Base-by-base conservation (phyloP, 2,888 invertebrate species). In the Agonopterix heracliana region DNA sequence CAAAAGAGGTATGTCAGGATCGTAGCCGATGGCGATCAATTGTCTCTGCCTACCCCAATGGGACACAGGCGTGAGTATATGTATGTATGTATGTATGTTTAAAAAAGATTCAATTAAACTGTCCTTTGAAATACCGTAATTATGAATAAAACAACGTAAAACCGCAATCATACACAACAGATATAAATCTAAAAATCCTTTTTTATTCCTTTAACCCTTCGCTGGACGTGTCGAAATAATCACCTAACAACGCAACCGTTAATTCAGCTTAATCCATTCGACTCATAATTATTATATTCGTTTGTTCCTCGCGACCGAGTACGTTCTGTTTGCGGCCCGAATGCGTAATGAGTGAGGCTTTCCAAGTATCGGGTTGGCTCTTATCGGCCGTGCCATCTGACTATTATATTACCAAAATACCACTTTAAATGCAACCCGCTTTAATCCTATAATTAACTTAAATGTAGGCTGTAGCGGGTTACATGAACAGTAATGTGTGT, bases 381-480 rank as follows among this genome's bases (percentile, higher is more conserved):
- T 77, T 85, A 87, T 87, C 87, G 74, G 74, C 80, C 86, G 86
- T 87, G 83, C 87, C 82, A 87, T 87, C 87, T 81, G 78, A 86
- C 87, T 85, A 81, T 85, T 84, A 84, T 85, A 84, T 86, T 87
- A 86, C 86, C 85, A 79, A 87, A 88, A 88, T 84, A 82, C 81
- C 76, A 79, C 80, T 83, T 82, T 78, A 84, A 86, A 86, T 82
- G 78, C 87, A 82, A 70, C 74, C 73, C 73, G 62, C 58, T 71
- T 69, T 82, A 81, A 82, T 81, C 81, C 86, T 81, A 81, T 85
- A 86, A 87, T 88, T 88, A 87, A 81, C 74, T 85, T 85, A 85
- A 87, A 79, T 82, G 80, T 80, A 86, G 69, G 69, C 70, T 73
- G 58, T 59, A 66, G 60, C 34, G 57, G 67, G 61, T 73, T 74